Conservation (phyloP, 2,797 vertebrate species). For the Mareca penelope region DNA sequence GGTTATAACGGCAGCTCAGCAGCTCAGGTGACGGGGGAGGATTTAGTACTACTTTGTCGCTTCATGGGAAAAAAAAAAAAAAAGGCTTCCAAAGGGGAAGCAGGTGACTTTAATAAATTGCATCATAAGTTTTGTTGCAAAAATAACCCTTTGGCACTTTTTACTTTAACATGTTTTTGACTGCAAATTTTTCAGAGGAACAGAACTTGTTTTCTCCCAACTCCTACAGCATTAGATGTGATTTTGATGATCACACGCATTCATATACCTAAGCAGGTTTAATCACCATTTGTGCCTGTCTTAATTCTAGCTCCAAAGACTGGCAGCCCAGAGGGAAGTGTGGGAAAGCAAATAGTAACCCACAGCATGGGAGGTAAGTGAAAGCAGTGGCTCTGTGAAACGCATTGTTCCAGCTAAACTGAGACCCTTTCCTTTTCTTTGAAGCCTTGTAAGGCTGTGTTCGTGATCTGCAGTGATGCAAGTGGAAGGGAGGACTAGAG, state of each 20-base stretch:
- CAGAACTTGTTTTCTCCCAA: not conserved
- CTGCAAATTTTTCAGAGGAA: not conserved
- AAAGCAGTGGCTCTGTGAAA: conserved; percentile 56
- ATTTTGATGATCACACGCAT: not conserved
- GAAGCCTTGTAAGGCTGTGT: not conserved
- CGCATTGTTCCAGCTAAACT: conserved; percentile 46
- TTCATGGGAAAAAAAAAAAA: not conserved
- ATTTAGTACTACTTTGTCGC: not conserved
- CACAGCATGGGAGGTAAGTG: conserved; percentile 59
- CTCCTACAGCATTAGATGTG: not conserved
- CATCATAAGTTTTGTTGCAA: not conserved
- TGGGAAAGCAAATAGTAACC: conserved; percentile 66
- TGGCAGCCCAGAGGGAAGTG: conserved; percentile 45
- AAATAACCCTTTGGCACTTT: not conserved
- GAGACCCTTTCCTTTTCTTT: conserved; percentile 30
- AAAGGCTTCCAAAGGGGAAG: not conserved
- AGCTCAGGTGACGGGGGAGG: not conserved
- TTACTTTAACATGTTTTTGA: not conserved
- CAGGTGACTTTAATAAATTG: not conserved
- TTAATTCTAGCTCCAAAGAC: conserved; percentile 51
- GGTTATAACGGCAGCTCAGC: not conserved
- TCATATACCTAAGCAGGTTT: not conserved
- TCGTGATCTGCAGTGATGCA: conserved; percentile 5
- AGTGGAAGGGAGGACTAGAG: not conserved
- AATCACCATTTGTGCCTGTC: not conserved